These are phyloP conservation scores for Solenopsis invicta DNA, from an alignment of 1,140 invertebrate species.

Conservation along the genomic window DNA sequence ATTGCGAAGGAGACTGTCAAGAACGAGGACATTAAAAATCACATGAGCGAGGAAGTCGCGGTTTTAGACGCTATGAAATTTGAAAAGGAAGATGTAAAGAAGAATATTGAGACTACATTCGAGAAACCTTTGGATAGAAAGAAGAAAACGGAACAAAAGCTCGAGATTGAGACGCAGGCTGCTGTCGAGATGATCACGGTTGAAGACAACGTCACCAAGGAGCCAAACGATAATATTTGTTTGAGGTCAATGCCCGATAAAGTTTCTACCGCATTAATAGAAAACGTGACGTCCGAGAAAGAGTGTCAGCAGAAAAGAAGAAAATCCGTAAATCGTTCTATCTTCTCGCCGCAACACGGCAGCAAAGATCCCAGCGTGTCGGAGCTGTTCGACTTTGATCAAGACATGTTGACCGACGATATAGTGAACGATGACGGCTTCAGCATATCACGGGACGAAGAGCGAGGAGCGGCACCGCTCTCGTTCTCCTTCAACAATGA, in stretches of 20 bases:
- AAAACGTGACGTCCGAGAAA: constrained; percentile 69
- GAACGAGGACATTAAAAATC: constrained; percentile 74
- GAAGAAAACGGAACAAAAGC: constrained; percentile 65
- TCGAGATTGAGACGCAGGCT: constrained; percentile 48
- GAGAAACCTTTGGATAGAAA: constrained; percentile 51
- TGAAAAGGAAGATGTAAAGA: constrained; percentile 64
- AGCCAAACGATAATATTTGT: constrained; percentile 67
- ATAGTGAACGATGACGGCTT: constrained; percentile 89
- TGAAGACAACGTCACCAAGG: constrained; percentile 56
- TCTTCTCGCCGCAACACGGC: constrained; percentile 90
- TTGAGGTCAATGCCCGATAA: constrained; percentile 75
- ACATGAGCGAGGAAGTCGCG: constrained; percentile 67
- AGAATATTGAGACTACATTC: constrained; percentile 37
- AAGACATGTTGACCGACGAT: constrained; percentile 89
- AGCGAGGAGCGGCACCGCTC: constrained; percentile 88
- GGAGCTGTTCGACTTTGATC: constrained; percentile 90
- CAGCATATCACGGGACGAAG: constrained; percentile 88
- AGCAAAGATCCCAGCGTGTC: constrained; percentile 88
- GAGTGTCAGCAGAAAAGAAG: constrained; percentile 80
- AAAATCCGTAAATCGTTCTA: constrained; percentile 88
- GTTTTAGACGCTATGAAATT: constrained; percentile 51
- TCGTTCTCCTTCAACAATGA: constrained; percentile 90
- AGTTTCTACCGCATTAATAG: constrained; percentile 63
- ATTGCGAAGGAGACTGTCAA: constrained; percentile 64
- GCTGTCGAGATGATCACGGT: background rate